Percentiles rank a stretch among this genome's conserved stretches.
Conservation (phyloP, 2,113 vertebrate species). For the Baryphthengus martii region DNA sequence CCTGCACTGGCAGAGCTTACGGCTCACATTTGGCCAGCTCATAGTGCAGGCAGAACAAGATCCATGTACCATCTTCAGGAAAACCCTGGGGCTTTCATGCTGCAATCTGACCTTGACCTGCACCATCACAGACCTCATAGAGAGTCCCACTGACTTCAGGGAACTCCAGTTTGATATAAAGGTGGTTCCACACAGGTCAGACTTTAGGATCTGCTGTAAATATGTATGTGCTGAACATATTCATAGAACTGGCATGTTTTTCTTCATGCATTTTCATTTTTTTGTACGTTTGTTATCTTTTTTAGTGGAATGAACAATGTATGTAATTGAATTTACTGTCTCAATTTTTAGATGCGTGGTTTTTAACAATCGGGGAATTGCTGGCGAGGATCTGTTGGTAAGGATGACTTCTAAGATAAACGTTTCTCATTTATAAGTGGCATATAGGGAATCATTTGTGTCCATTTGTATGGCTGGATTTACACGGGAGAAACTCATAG, state of each 20-base stretch:
- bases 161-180: background rate
- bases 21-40: background rate
- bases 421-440: background rate
- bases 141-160: background rate
- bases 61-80: background rate
- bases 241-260: background rate
- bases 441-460: background rate
- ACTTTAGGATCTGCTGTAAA: background rate
- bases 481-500: background rate
- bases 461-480: background rate
- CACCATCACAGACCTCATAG: background rate
- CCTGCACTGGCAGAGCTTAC: background rate
- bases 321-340: conserved; percentile 15
- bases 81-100: background rate
- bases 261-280: background rate
- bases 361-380: conserved; percentile 85
- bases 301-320: background rate
- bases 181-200: background rate
- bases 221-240: background rate
- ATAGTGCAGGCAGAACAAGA: background rate
- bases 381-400: conserved; percentile 94
- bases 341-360: conserved; percentile 90
- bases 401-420: conserved; percentile 68
- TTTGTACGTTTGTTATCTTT: background rate
- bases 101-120: background rate